These are phyloP conservation scores for Perdix hodgsoniae DNA, from an alignment of 2,797 vertebrate genomes.

Conservation along the genomic window DNA sequence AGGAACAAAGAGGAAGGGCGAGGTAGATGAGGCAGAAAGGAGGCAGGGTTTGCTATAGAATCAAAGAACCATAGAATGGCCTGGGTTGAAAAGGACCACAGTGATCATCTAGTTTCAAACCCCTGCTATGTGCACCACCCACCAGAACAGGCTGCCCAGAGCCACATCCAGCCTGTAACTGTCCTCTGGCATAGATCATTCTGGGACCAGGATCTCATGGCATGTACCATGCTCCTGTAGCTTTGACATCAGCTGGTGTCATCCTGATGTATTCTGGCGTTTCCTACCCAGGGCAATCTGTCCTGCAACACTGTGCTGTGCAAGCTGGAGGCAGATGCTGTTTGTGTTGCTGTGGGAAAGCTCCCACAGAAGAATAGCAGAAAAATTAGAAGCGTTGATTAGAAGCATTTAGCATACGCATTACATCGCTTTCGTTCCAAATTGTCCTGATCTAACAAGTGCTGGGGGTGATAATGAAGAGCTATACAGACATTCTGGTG, in stretches of 20 bases:
- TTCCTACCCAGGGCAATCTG: neutral
- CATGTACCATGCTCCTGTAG: neutral
- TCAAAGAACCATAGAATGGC: too few relatives aligned
- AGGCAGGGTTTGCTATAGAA: accelerated
- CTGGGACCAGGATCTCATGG: neutral
- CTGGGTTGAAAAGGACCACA: too few relatives aligned
- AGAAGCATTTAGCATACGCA: neutral
- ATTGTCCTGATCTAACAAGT: neutral
- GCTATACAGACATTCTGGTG: neutral
- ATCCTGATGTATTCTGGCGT: neutral
- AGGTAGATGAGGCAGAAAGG: neutral
- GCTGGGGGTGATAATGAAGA: neutral
- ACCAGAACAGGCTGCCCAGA: too few relatives aligned
- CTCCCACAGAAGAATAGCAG: neutral
- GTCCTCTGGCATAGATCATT: accelerated
- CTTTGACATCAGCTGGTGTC: neutral
- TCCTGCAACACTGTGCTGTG: neutral
- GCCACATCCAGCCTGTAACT: neutral
- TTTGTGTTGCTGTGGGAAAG: neutral
- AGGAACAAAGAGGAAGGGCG: neutral
- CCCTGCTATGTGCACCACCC: too few relatives aligned
- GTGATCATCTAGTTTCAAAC: too few relatives aligned
- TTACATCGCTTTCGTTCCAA: neutral
- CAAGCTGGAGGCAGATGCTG: neutral
- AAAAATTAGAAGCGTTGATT: neutral